These are phyloP conservation scores for Upupa epops DNA, from an alignment of 2,113 vertebrate species.

Conservation along the genomic window DNA sequence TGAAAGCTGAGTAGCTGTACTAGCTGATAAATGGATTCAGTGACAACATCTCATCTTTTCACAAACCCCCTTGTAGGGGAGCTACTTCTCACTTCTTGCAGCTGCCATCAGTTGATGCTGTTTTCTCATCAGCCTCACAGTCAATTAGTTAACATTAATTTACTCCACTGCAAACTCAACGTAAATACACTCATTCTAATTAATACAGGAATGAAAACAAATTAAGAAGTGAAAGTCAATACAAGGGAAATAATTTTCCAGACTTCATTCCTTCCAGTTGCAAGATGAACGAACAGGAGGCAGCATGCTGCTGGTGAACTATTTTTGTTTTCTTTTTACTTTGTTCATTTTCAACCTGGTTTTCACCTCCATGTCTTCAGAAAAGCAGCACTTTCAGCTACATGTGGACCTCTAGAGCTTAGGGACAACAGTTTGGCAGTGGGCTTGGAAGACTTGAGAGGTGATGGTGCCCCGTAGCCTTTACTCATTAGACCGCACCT, in stretches of 20 bases:
- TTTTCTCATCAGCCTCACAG: conserved; percentile 42
- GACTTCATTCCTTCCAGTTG: not conserved
- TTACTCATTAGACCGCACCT: no score
- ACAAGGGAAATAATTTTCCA: not conserved
- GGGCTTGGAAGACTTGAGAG: no score
- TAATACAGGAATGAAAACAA: conserved; percentile 50
- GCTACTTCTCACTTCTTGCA: not conserved
- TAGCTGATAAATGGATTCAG: not conserved
- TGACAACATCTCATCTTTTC: not conserved
- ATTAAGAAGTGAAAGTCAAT: conserved; percentile 23
- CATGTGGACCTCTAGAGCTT: no score
- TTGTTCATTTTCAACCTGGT: no score
- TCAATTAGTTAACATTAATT: conserved; percentile 23
- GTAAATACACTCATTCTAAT: conserved; percentile 51
- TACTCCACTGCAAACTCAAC: conserved; percentile 3
- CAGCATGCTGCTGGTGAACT: no score
- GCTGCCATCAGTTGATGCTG: not conserved
- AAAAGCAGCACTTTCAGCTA: no score
- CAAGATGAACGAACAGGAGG: not conserved
- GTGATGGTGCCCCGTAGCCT: no score
- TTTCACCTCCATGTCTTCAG: no score
- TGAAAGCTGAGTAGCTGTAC: not conserved
- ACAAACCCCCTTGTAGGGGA: not conserved
- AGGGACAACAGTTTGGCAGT: no score
- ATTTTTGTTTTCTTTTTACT: no score